These are phyloP conservation scores for Characodon lateralis DNA, from an alignment of 2,797 vertebrate species.

Conservation along the genomic window DNA sequence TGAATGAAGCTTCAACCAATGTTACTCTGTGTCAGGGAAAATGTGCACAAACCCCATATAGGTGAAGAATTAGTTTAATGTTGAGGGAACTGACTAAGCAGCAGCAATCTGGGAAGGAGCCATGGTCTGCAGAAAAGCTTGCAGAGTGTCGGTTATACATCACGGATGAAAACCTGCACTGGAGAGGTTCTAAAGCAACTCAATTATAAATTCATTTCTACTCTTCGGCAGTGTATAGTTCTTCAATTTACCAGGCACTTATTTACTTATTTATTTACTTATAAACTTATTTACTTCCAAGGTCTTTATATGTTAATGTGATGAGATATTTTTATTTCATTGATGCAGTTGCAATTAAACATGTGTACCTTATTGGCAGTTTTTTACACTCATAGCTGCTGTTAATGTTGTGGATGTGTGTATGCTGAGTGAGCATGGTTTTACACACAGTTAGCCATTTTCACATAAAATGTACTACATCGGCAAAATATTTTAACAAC, in stretches of 20 bases:
- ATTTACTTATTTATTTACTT: neutral
- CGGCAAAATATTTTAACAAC: no score
- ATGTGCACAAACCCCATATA: constrained; percentile 39
- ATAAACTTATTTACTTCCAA: neutral
- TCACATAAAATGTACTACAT: no score
- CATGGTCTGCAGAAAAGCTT: constrained; percentile 59
- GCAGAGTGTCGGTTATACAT: constrained; percentile 53
- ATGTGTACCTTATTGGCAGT: no score
- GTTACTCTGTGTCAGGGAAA: constrained; percentile 30
- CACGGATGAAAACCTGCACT: constrained; percentile 32
- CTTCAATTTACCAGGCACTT: neutral
- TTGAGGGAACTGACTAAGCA: constrained; percentile 63
- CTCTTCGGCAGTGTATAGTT: neutral
- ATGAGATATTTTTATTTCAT: no score
- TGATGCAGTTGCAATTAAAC: no score
- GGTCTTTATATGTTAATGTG: no score
- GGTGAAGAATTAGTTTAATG: constrained; percentile 68
- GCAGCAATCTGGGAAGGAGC: constrained; percentile 35
- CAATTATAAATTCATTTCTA: constrained; percentile 10
- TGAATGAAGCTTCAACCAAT: constrained; percentile 33
- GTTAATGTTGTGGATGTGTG: no score
- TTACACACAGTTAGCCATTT: no score
- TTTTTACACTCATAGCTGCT: no score
- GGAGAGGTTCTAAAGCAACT: constrained; percentile 18
- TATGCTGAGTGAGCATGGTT: no score